Evolutionary conservation across 2,113 vertebrate genomes (phyloP), one percentile per base, ranked within the genome.

Genomic region (Gasterosteus nipponicus): DNA sequence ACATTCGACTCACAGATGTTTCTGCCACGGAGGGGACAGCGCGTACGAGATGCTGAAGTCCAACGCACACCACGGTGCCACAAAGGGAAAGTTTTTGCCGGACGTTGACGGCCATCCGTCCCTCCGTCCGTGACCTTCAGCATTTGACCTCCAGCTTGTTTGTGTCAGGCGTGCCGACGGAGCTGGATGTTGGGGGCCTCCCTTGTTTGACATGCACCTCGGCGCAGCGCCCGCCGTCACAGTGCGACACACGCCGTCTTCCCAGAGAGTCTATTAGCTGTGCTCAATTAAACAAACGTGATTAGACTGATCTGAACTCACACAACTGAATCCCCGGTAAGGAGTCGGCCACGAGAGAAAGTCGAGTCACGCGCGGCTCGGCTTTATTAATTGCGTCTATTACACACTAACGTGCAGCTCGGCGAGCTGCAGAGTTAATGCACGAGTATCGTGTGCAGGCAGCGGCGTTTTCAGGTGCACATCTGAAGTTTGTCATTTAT

Each of bases 281-380:
- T 90, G 92, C 92, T 91, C 92, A 94, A 94, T 94, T 94, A 93
- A 91, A 92, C 93, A 90, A 92, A 93, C 91, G 90, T 87, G 90
- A 94, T 94, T 91, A 94, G 90, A 89, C 91, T 77, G 89, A 92
- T 94, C 89, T 89, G 87, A 91, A 93, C 78, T 92, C 89, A 87
- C 87, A 89, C 87, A 87, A 91, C 87, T 75, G 83, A 87, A 85
- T 89, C 85, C 79, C 71, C 60, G 81, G 85, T 90, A 87, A 86
- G 86, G 84, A 90, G 57, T 76, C 75, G 65, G 71, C 71, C 77
- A 47, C 70, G 74, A 91, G 83, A 82, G 69, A 71, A 73, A 84
- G 83, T 79, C 8, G n/a, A 71, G 88, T 89, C 88, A 87, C 82
- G 91, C 91, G 60, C 79, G 90, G 84, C 78, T 91, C 0, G 61